Conservation (phyloP, 2,888 invertebrate genomes). For the Coremacera marginata region DNA sequence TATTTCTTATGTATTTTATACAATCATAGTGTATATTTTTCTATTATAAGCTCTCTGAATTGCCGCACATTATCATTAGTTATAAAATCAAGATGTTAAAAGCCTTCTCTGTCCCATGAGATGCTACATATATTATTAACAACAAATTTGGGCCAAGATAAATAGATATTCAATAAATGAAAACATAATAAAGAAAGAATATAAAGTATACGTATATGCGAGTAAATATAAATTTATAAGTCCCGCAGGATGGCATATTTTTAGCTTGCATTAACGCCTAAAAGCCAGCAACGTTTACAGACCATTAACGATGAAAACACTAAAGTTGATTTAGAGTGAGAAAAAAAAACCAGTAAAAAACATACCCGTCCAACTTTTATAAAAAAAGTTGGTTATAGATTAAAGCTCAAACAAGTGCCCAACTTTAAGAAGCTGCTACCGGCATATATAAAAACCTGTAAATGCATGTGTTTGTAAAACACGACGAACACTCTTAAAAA, state of each 20-base stretch:
- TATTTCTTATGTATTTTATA: too few species aligned
- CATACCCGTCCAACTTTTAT: neutral
- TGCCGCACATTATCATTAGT: too few species aligned
- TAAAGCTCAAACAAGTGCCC: neutral
- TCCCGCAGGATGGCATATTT: neutral
- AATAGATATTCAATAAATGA: neutral
- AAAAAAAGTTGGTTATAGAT: neutral
- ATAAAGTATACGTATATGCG: neutral
- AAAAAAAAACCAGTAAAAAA: neutral
- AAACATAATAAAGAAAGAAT: neutral
- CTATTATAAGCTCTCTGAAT: too few species aligned
- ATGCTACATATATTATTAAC: neutral
- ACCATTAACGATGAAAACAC: slow-evolving; percentile 6
- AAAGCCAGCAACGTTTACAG: neutral
- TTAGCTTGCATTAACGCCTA: slow-evolving; percentile 2
- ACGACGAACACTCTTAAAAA: neutral
- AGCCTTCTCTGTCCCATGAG: too few species aligned
- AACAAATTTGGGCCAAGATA: neutral
- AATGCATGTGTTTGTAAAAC: neutral
- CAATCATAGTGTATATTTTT: too few species aligned
- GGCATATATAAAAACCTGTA: neutral
- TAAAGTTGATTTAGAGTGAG: neutral
- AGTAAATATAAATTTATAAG: too few species aligned
- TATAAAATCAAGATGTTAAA: too few species aligned
- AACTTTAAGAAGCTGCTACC: neutral